Evolutionary conservation across 2,797 vertebrate species (phyloP).

Genomic region (Sebastes goodei): DNA sequence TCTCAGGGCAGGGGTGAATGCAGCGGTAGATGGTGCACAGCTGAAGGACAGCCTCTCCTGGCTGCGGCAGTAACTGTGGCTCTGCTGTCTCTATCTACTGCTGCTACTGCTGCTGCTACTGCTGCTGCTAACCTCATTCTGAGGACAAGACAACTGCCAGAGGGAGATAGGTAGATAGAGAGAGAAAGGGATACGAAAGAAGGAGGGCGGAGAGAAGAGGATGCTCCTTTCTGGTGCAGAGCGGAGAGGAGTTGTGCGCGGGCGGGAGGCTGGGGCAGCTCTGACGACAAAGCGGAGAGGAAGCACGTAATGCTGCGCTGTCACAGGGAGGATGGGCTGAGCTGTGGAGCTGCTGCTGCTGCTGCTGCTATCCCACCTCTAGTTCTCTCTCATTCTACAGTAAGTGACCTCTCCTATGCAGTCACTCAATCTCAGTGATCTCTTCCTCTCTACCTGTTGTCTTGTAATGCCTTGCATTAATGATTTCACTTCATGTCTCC

Average conservation of each 20-base stretch:
- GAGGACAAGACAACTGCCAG: slow-evolving; percentile 66
- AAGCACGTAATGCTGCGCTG: slow-evolving; percentile 70
- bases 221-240: slow-evolving; percentile 80
- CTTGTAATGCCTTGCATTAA: slow-evolving; percentile 4
- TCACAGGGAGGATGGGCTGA: slow-evolving; percentile 68
- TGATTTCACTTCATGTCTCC: slow-evolving; percentile 7
- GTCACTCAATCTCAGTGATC: slow-evolving; percentile 19
- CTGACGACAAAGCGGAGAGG: slow-evolving; percentile 72
- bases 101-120: slow-evolving; percentile 44
- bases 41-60: slow-evolving; percentile 69
- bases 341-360: slow-evolving; percentile 23
- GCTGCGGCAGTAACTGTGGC: slow-evolving; percentile 70
- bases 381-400: slow-evolving; percentile 30
- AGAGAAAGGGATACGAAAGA: slow-evolving; percentile 24
- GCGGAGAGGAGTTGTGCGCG: slow-evolving; percentile 70
- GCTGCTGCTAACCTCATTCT: slow-evolving; percentile 76
- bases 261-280: slow-evolving; percentile 68
- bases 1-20: slow-evolving; percentile 67
- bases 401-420: slow-evolving; percentile 44
- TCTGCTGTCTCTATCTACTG: slow-evolving; percentile 64
- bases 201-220: slow-evolving; percentile 61
- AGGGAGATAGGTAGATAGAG: slow-evolving; percentile 2
- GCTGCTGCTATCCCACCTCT: slow-evolving; percentile 35
- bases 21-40: slow-evolving; percentile 63
- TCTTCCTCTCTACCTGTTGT: slow-evolving; percentile 5